Evolutionary conservation across 2,113 vertebrate species (phyloP).

Genomic region (Myrmecophaga tridactyla): DNA sequence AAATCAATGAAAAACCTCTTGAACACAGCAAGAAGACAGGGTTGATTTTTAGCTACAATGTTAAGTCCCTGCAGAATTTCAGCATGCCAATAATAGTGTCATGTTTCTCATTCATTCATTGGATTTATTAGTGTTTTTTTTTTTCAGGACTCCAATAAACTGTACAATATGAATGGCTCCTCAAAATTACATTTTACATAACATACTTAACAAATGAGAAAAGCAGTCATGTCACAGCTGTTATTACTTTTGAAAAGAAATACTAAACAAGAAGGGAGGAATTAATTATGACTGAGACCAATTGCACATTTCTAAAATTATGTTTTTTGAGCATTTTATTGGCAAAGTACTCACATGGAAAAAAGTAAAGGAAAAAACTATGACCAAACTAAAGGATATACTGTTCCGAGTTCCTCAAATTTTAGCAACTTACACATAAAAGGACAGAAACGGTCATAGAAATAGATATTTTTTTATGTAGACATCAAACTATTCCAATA

Average conservation of each 20-base stretch:
- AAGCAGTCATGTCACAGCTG: conserved; percentile 29
- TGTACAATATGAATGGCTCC: conserved; percentile 15
- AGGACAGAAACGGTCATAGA: background rate
- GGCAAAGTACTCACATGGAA: conserved; percentile 27
- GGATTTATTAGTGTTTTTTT: conserved; percentile 54
- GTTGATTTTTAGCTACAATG: conserved; percentile 67
- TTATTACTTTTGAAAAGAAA: conserved; percentile 36
- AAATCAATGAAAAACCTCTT: conserved; percentile 82
- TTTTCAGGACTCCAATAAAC: conserved; percentile 63
- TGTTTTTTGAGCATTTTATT: background rate
- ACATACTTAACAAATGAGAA: conserved; percentile 65
- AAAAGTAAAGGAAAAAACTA: background rate
- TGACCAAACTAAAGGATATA: conserved; percentile 54
- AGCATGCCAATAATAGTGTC: conserved; percentile 66
- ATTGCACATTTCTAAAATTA: conserved; percentile 35
- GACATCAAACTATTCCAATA: background rate
- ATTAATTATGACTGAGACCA: background rate
- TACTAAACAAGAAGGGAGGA: conserved; percentile 45
- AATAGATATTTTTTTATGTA: conserved; percentile 31
- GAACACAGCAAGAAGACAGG: conserved; percentile 77
- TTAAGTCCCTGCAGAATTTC: conserved; percentile 56
- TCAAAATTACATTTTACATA: conserved; percentile 30
- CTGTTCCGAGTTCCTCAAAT: conserved; percentile 25
- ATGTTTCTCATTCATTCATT: conserved; percentile 54
- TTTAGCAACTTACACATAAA: conserved; percentile 19